These are phyloP conservation scores for Cryptosula pallasiana DNA, from an alignment of 2,888 invertebrate species.

Conservation along the genomic window DNA sequence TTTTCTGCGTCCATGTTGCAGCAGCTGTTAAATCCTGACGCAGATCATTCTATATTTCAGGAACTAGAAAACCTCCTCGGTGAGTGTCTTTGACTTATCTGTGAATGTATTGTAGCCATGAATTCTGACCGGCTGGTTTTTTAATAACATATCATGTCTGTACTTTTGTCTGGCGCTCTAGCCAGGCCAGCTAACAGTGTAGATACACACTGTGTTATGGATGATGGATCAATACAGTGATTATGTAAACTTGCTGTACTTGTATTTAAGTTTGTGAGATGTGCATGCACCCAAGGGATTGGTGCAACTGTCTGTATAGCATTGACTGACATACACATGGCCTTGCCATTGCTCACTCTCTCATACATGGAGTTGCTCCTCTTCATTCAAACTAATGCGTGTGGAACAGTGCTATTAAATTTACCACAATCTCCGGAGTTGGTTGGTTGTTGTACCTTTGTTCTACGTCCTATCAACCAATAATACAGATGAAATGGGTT, in stretches of 20 bases:
- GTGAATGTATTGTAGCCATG: too few species aligned
- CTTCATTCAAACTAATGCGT: too few species aligned
- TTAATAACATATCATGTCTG: too few species aligned
- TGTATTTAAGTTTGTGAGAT: background rate
- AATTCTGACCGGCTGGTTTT: too few species aligned
- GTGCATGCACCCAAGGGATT: background rate
- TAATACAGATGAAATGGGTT: too few species aligned
- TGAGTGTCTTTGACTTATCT: too few species aligned
- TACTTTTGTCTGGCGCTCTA: background rate
- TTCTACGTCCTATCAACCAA: too few species aligned
- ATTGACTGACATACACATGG: background rate
- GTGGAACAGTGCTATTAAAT: too few species aligned
- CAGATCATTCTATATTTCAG: background rate
- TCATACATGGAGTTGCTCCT: too few species aligned
- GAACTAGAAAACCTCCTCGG: conserved; percentile 18
- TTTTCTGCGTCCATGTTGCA: background rate
- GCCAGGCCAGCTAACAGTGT: background rate
- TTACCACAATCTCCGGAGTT: too few species aligned
- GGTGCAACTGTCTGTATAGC: background rate
- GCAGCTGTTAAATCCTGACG: background rate
- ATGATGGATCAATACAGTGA: background rate
- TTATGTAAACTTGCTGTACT: background rate
- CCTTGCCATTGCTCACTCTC: background rate
- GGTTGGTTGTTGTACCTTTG: too few species aligned
- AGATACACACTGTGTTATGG: background rate